Percentiles rank a stretch among this genome's conserved stretches.
These are phyloP conservation scores for Pseudachorutes palmiensis DNA, from an alignment of 1,140 invertebrate species.

Conservation along the genomic window DNA sequence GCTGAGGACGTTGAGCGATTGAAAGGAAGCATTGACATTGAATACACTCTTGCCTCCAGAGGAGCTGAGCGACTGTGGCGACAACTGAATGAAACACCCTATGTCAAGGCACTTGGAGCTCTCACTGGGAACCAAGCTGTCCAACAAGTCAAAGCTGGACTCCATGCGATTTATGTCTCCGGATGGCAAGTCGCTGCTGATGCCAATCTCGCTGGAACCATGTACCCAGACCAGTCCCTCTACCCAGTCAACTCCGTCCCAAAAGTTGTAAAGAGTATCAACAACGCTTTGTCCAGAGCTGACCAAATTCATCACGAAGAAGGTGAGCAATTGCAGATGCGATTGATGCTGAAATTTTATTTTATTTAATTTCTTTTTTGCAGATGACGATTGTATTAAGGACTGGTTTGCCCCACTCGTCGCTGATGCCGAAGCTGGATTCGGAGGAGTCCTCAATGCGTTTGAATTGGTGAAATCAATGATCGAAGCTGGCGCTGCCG, in stretches of 20 bases:
- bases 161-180: slow-evolving; percentile 44
- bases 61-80: slow-evolving; percentile 43
- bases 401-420: slow-evolving; percentile 45
- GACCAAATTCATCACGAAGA: slow-evolving; percentile 41
- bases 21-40: slow-evolving; percentile 42
- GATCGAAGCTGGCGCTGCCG: slow-evolving; percentile 44
- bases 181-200: slow-evolving; percentile 43
- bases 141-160: slow-evolving; percentile 44
- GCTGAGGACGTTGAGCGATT: slow-evolving; percentile 43
- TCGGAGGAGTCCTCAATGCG: slow-evolving; percentile 44
- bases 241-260: slow-evolving; percentile 45
- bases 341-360: slow-evolving; percentile 14
- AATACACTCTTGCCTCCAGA: slow-evolving; percentile 42
- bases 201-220: slow-evolving; percentile 39
- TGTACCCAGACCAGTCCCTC: slow-evolving; percentile 45
- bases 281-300: slow-evolving; percentile 40
- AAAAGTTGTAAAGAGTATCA: slow-evolving; percentile 41
- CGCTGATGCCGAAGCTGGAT: slow-evolving; percentile 46
- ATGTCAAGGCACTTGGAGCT: slow-evolving; percentile 42
- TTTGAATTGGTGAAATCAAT: slow-evolving; percentile 44
- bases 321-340: neutral
- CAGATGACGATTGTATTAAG: slow-evolving; percentile 36
- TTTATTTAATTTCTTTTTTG: slow-evolving; percentile 2
- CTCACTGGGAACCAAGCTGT: slow-evolving; percentile 44
- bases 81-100: slow-evolving; percentile 40